Base-by-base conservation (phyloP, 1,140 invertebrate species). In the Anastrepha obliqua region DNA sequence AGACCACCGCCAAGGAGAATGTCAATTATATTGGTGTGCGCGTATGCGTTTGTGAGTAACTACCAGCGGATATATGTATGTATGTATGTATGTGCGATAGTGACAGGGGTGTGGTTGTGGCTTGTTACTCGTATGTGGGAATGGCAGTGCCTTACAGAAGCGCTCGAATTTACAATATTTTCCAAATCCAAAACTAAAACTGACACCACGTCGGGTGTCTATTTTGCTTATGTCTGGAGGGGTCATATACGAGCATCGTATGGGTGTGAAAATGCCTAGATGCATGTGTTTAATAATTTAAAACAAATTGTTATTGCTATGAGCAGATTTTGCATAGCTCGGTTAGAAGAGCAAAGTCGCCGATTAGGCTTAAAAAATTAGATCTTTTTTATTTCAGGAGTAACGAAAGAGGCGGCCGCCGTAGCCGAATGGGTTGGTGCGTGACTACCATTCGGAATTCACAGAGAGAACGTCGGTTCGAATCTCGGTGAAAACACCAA, bases 1-100 rank as follows among this genome's bases (percentile, higher is more conserved):
- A 81, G 74, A 81, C 74, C 74, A 81, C 74, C 74, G 74, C 20
- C 74, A 81, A 81, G 74, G 74, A 81, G 51, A 81, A 81, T 81
- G 74, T 20, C 74, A 81, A 81, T 81, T 81, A 55, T 81, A 42
- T 81, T 81, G n/a, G 67, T 47, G 29, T 42, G 39, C 29, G 7
- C 11, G 65, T 39, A 70, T 11, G 65, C 20, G 11, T 70, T 11
- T 39, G 39, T 70, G 39, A 70, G 8, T 70, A 29, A 29, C 29
- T 29, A 29, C 29, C 29, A 29, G 29, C 29, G 29, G 1, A 29
- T 29, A 29, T 29, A 29, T 29, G n/a, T 15, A 62, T 62, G 60
- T 4, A n/a, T 62, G 3, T 62, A 13, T 5, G 60, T 5, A 5
- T 15, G 5, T 5, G 4, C n/a, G 15, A 62, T 62, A 5, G 4